Evolutionary conservation across 2,113 vertebrate species (phyloP), one percentile per base, ranked within the genome.

Genomic region (Sturnus vulgaris): DNA sequence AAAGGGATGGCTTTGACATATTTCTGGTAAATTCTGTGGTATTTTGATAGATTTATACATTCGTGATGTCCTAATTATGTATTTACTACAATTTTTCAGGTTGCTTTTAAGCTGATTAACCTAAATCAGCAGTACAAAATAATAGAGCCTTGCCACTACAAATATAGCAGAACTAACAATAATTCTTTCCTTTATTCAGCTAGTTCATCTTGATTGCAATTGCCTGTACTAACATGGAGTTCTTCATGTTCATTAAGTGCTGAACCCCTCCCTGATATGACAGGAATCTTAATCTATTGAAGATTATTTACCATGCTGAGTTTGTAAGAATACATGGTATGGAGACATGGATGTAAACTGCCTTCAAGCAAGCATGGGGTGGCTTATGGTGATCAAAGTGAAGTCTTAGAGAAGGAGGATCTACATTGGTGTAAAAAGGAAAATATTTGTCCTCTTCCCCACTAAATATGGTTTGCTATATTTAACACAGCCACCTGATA

Each of bases 381-480:
- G 3, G 15, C 6, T 83, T 83, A 61, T 73, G 65, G 33, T 47
- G 53, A 30, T 42, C 31, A 63, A 84, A 82, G 10, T 11, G 5
- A 88, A 82, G 8, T 50, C 46, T 87, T 21, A 73, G 17, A 59
- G 40, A 64, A 79, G 60, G 23, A 75, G 13, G 23, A 47, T 33
- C n/a, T 78, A 15, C 53, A 59, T 1, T 59, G 46, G 42, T 12
- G 11, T 18, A 42, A 71, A 81, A 25, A 59, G 5, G 14, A 82
- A 84, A 78, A 85, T 19, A 24, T 73, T 64, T 17, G 2, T 75
- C 20, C 4, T 90, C 7, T 68, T 59, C 8, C 5, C 6, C 66
- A 17, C 44, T 63, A 40, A 52, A 30, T 23, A 40, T 2, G 0
- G 23, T 46, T 69, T 2, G 0, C 47, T 11, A 1, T 24, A 30